phyloP scores from a whole-genome alignment of 2,888 invertebrate species.

The Limnephilus auricula region DNA sequence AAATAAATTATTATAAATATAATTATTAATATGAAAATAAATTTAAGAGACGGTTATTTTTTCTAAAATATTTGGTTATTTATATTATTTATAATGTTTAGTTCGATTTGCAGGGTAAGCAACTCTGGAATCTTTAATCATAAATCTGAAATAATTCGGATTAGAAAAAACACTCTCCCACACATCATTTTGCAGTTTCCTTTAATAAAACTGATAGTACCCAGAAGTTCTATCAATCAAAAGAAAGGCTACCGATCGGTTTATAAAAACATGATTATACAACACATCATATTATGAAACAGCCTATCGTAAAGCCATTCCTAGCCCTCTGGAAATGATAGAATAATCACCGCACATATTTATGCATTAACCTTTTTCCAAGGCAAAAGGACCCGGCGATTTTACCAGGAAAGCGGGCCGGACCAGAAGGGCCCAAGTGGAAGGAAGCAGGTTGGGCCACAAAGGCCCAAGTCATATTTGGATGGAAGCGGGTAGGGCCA shows the following conservation, averaged over 20 bases:
- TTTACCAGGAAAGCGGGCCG: not conserved
- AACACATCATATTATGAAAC: not conserved
- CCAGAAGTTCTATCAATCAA: not conserved
- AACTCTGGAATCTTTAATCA: not conserved
- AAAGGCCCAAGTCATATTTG: too few relatives aligned
- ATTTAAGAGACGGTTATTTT: too few relatives aligned
- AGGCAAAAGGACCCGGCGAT: conserved; percentile 7
- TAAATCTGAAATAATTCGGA: not conserved
- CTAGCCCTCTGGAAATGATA: not conserved
- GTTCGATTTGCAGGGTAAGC: too few relatives aligned
- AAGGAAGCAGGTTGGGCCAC: not conserved
- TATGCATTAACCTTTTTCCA: conserved; percentile 10
- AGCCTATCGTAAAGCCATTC: not conserved
- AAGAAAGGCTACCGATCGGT: not conserved
- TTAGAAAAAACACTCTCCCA: not conserved
- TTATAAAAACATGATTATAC: not conserved
- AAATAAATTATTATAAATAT: too few relatives aligned
- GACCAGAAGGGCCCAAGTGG: not conserved
- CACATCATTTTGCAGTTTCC: not conserved
- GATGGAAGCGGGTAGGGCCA: too few relatives aligned
- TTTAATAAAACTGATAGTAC: not conserved
- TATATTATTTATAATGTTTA: too few relatives aligned
- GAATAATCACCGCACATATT: conserved; percentile 8
- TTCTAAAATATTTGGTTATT: too few relatives aligned
- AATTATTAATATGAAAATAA: too few relatives aligned